phyloP scores from a whole-genome alignment of 2,113 vertebrate species.

The Hucho hucho region DNA sequence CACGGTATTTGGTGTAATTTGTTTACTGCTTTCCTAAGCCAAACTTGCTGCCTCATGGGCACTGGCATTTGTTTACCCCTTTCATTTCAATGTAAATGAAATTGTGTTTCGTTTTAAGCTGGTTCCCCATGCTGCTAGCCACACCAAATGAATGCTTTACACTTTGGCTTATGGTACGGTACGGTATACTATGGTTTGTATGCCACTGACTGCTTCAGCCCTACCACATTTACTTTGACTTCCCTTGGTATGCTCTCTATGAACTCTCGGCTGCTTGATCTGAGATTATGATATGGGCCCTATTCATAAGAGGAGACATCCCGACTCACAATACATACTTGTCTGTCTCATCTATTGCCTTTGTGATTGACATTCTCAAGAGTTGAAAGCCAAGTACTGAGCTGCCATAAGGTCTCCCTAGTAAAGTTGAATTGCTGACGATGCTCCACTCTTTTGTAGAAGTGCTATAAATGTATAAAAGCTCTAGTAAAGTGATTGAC shows the following conservation, averaged over 20 bases:
- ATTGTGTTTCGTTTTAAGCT: background rate
- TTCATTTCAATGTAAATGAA: conserved; percentile 4
- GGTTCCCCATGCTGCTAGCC: background rate
- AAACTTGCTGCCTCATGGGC: conserved; percentile 18
- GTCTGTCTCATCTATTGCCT: conserved; percentile 10
- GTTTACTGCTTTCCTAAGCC: background rate
- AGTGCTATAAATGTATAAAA: background rate
- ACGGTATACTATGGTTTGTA: background rate
- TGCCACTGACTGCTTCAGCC: background rate
- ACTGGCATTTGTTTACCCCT: conserved; percentile 18
- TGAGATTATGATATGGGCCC: conserved; percentile 32
- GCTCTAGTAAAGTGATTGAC: background rate
- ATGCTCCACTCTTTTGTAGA: background rate
- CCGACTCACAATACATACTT: background rate
- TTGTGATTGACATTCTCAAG: conserved; percentile 12
- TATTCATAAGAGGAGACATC: conserved; percentile 52
- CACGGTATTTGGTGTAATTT: background rate
- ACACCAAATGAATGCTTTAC: background rate
- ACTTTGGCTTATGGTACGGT: background rate
- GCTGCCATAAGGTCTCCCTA: too few species aligned
- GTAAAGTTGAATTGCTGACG: too few species aligned
- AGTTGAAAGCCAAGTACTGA: conserved; percentile 1
- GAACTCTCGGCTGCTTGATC: conserved; percentile 44
- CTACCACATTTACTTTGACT: conserved; percentile 10
- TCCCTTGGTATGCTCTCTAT: conserved; percentile 15